Conservation (phyloP, 2,797 vertebrate species). For the Onychomys leucogaster region DNA sequence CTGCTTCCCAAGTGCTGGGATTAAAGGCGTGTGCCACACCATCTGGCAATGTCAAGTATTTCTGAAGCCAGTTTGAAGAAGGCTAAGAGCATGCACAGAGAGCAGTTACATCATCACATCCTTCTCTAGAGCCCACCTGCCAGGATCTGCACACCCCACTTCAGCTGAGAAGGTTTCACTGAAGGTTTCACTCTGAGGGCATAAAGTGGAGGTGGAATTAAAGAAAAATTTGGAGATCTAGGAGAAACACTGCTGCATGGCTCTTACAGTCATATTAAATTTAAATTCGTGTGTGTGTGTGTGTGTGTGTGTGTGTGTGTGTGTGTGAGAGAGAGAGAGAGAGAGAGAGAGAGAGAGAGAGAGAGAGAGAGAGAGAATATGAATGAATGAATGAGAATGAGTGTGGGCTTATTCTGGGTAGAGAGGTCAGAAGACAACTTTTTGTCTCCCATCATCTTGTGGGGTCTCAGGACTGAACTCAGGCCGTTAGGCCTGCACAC, state of each 20-base stretch:
- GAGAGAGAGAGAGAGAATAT: no score
- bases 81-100: not conserved
- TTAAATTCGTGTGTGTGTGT: not conserved
- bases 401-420: not conserved
- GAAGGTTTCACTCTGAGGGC: not conserved
- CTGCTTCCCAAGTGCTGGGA: not conserved
- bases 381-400: no score
- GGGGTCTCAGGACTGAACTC: not conserved
- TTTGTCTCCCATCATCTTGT: not conserved
- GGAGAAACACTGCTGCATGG: not conserved
- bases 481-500: not conserved
- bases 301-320: not conserved
- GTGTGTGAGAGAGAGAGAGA: no score
- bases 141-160: not conserved
- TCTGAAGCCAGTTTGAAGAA: not conserved
- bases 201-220: not conserved
- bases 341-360: no score
- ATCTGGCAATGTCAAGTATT: not conserved
- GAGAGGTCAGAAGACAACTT: not conserved
- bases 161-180: conserved; percentile 7
- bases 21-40: not conserved
- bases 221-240: conserved; percentile 11
- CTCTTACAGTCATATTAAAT: not conserved
- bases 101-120: not conserved
- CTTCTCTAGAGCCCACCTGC: not conserved